Evolutionary conservation across 2,113 vertebrate species (phyloP).

Genomic region (Hemichromis elongatus): DNA sequence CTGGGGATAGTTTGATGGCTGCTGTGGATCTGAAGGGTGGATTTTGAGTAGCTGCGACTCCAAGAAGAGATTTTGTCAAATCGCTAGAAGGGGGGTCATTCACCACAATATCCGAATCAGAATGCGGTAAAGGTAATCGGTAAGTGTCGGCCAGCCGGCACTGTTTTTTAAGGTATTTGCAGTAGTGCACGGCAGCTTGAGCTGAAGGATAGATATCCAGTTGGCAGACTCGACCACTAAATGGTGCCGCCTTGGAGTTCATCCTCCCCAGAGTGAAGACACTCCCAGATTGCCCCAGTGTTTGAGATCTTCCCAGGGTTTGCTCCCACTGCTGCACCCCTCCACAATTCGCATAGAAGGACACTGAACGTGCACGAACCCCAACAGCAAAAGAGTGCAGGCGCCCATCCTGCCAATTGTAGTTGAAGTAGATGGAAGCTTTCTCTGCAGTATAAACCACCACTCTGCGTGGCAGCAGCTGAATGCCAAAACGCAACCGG

Average conservation of each 20-base stretch:
- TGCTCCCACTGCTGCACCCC: conserved; percentile 75
- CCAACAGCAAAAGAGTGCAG: conserved; percentile 86
- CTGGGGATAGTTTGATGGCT: neutral
- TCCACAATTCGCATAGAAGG: conserved; percentile 83
- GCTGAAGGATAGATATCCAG: conserved; percentile 88
- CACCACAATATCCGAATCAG: conserved; percentile 14
- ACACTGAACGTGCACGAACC: conserved; percentile 75
- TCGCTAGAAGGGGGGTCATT: conserved; percentile 22
- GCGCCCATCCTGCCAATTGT: conserved; percentile 81
- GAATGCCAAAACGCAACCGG: conserved; percentile 86
- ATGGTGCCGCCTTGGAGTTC: conserved; percentile 80
- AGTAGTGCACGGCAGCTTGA: conserved; percentile 85
- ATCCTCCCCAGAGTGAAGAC: conserved; percentile 87
- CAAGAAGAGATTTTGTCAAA: neutral
- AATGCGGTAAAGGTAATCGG: conserved; percentile 63
- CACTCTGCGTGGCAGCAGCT: conserved; percentile 84
- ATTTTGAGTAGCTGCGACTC: conserved; percentile 17
- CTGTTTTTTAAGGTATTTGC: conserved; percentile 84
- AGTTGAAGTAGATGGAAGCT: conserved; percentile 80
- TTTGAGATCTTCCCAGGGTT: conserved; percentile 70
- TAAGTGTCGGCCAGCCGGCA: conserved; percentile 83
- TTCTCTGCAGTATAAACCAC: conserved; percentile 82
- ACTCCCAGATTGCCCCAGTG: conserved; percentile 69
- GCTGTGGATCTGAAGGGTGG: neutral
- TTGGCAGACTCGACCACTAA: conserved; percentile 89